Evolutionary conservation across 2,113 vertebrate genomes (phyloP).

Genomic region (Microcebus murinus): DNA sequence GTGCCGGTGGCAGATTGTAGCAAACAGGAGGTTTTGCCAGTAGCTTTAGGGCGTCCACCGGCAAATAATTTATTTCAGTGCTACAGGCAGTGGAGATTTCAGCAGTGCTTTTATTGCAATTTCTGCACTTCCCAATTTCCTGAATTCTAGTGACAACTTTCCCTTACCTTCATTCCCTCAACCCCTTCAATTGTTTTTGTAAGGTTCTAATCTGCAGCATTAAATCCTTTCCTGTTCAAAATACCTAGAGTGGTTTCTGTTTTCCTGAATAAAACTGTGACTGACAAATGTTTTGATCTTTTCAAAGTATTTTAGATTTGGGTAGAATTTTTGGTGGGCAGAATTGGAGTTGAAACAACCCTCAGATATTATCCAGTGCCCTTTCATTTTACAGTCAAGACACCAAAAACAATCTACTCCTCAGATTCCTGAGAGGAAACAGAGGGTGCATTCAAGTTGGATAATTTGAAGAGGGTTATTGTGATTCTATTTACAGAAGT

Average conservation of each 20-base stretch:
- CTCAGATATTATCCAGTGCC: not conserved
- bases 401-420: not conserved
- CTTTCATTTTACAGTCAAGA: not conserved
- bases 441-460: not conserved
- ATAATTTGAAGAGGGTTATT: not conserved
- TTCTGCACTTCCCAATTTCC: not conserved
- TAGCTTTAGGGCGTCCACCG: not conserved
- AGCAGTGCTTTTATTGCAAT: not conserved
- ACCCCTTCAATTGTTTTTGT: not conserved
- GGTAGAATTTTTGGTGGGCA: not conserved
- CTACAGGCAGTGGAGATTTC: not conserved
- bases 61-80: not conserved
- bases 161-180: not conserved
- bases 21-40: not conserved
- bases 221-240: not conserved
- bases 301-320: not conserved
- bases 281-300: not conserved
- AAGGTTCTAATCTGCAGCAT: not conserved
- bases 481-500: not conserved
- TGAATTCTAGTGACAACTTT: not conserved
- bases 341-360: not conserved
- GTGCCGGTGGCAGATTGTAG: not conserved
- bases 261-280: not conserved
- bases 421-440: not conserved
- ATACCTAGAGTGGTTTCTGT: not conserved